phyloP scores from a whole-genome alignment of 2,888 invertebrate species.

The Lydus trimaculatus region DNA sequence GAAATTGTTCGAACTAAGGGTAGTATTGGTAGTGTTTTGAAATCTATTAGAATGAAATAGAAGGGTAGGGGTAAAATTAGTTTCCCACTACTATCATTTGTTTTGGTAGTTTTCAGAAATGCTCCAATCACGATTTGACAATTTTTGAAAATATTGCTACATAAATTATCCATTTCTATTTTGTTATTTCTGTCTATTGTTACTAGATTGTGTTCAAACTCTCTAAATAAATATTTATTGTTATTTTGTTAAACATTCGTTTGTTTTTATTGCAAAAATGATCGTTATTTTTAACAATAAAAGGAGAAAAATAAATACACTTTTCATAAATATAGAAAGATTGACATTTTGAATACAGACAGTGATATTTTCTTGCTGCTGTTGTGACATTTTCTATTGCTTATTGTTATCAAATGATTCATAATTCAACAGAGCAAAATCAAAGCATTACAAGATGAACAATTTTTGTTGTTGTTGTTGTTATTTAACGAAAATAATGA shows the following conservation, averaged over 20 bases:
- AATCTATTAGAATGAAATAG: neutral
- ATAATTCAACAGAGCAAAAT: too few species aligned
- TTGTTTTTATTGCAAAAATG: neutral
- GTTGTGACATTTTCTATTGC: too few species aligned
- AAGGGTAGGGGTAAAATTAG: neutral
- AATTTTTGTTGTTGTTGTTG: neutral
- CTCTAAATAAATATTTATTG: neutral
- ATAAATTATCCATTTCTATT: neutral
- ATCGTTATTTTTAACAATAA: neutral
- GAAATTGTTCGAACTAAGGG: neutral
- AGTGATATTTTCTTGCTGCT: neutral
- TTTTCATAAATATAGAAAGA: neutral
- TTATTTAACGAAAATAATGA: neutral
- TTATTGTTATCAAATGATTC: too few species aligned
- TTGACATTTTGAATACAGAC: neutral
- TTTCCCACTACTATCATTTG: neutral
- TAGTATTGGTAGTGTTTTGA: neutral
- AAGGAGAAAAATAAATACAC: neutral
- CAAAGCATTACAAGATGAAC: neutral
- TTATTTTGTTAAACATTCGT: neutral
- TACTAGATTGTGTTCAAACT: neutral
- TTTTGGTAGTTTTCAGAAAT: neutral
- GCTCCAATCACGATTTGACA: neutral
- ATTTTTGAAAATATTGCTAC: neutral
- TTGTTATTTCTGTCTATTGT: neutral